phyloP scores from a whole-genome alignment of 2,113 vertebrate species.

The Hyaena hyaena region DNA sequence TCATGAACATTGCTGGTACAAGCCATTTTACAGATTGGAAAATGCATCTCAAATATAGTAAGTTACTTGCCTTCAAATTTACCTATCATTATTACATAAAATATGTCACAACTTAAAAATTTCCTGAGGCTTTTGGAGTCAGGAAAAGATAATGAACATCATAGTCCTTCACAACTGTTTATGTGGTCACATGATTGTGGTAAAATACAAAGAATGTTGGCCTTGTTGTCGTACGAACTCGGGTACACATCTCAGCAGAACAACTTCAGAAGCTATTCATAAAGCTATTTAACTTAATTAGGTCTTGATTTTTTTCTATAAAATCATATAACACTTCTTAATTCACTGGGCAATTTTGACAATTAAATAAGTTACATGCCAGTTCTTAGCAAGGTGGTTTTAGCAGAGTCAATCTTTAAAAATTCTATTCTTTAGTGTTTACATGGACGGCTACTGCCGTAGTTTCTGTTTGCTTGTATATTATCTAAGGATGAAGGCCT shows the following conservation, averaged over 20 bases:
- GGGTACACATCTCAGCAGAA: background rate
- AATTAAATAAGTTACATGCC: background rate
- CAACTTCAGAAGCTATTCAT: background rate
- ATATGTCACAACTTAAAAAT: background rate
- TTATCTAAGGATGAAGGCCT: background rate
- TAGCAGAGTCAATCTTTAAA: constrained; percentile 11
- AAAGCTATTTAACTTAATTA: background rate
- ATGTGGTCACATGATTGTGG: background rate
- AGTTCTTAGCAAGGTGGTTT: background rate
- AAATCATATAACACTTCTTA: background rate
- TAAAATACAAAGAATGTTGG: background rate
- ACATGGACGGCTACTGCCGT: background rate
- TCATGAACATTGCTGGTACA: background rate
- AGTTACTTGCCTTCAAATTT: background rate
- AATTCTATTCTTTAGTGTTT: background rate
- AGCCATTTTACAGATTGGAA: background rate
- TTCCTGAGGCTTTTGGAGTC: background rate
- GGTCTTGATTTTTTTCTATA: background rate
- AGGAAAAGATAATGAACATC: background rate
- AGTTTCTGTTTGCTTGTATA: background rate
- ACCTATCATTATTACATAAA: background rate
- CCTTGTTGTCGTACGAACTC: background rate
- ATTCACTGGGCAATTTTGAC: background rate
- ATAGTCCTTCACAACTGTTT: background rate
- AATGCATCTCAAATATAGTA: background rate